These are phyloP conservation scores for Hippoglossus stenolepis DNA, from an alignment of 2,113 vertebrate genomes.

Conservation along the genomic window DNA sequence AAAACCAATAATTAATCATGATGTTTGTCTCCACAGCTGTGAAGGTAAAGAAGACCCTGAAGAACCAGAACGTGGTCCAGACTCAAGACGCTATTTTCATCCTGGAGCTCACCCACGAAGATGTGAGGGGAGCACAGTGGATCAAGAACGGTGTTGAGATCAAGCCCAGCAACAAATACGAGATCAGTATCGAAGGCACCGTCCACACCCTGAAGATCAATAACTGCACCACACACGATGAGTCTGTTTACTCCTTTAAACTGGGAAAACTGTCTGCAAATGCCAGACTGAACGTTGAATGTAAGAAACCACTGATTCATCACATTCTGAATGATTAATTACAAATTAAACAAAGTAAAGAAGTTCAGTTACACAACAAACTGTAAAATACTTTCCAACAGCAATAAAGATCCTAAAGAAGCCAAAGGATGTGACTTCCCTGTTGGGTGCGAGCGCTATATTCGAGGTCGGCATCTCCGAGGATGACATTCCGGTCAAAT, in stretches of 20 bases:
- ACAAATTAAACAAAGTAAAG: background rate
- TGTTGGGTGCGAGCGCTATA: constrained; percentile 88
- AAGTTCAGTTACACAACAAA: background rate
- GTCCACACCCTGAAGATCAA: constrained; percentile 90
- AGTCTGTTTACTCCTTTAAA: constrained; percentile 96
- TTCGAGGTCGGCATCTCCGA: constrained; percentile 96
- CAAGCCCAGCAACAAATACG: constrained; percentile 88
- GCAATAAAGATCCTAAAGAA: constrained; percentile 98
- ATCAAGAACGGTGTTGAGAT: constrained; percentile 95
- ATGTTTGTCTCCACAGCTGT: constrained; percentile 84
- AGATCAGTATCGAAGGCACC: constrained; percentile 86
- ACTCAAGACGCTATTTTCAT: constrained; percentile 93
- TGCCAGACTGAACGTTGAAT: constrained; percentile 94
- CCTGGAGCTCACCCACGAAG: constrained; percentile 91
- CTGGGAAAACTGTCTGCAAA: constrained; percentile 94
- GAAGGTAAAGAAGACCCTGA: constrained; percentile 96
- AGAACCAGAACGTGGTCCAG: constrained; percentile 94
- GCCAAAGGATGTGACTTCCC: constrained; percentile 93
- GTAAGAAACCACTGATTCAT: constrained; percentile 81
- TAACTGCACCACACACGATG: constrained; percentile 87
- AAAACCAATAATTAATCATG: background rate
- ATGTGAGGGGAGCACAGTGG: constrained; percentile 93
- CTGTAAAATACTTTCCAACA: constrained; percentile 64
- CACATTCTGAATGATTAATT: background rate
- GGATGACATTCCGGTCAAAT: constrained; percentile 92